A percentile compares a stretch with the other conserved stretches of the same genome.
phyloP scores from a whole-genome alignment of 2,888 invertebrate genomes.

The Hydroisotoma schaefferi region DNA sequence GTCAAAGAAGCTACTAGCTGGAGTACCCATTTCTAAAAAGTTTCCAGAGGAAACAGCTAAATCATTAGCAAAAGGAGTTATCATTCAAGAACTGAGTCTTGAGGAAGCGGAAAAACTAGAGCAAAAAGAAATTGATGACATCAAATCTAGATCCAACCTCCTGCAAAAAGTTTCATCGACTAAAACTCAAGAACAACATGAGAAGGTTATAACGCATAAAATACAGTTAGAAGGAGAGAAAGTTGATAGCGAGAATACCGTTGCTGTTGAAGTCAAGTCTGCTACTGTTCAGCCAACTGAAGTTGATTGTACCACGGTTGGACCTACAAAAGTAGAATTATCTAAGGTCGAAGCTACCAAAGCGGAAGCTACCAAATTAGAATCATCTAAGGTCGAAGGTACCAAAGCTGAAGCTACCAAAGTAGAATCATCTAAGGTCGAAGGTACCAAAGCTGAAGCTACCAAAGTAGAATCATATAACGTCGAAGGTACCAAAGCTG shows the following conservation, averaged over 20 bases:
- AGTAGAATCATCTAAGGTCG: no score
- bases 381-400: slow-evolving; percentile 3
- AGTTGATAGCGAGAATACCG: neutral
- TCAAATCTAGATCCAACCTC: no score
- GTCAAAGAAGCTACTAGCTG: neutral
- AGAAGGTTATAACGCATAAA: neutral
- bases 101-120: slow-evolving; percentile 10
- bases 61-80: neutral
- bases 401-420: no score
- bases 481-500: no score
- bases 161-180: neutral
- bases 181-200: neutral
- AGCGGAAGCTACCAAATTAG: slow-evolving; percentile 35
- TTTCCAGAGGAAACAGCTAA: neutral
- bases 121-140: neutral
- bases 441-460: no score
- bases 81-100: slow-evolving; percentile 9
- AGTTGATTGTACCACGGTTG: no score
- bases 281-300: no score
- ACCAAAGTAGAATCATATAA: no score
- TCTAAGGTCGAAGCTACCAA: slow-evolving; percentile 14
- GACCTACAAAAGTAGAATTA: slow-evolving; percentile 3
- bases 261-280: neutral
- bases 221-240: slow-evolving; percentile 1
- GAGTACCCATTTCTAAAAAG: neutral